Evolutionary conservation across 2,888 invertebrate species (phyloP), one percentile per base, ranked within the genome.

Genomic region (Agrypnus murinus): DNA sequence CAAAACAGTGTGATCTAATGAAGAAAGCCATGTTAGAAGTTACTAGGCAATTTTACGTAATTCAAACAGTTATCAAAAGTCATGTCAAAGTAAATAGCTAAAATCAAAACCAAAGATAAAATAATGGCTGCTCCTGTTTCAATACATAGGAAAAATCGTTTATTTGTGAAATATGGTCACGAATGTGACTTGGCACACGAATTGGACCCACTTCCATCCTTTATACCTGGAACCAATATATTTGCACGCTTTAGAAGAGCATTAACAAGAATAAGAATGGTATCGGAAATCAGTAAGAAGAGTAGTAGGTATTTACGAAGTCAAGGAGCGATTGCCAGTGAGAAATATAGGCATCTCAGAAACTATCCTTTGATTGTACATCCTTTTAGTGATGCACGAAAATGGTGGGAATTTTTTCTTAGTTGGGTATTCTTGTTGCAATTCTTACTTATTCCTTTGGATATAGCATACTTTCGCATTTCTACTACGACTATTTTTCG

Each of bases 311-410:
- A 80, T 69, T 78, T 86, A 10, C 80, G 83, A 10, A 86, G 86
- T 65, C 78, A 79, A 7, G 80, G 80, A 0, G 81, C 82, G 1
- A 80, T 86, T 17, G 81, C 81, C 69, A 80, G 78, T 43, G 86
- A 86, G 76, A 84, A 84, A 60, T 79, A 69, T 12, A 79, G 81
- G 12, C 86, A 86, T 50, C 72, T 85, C 1, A 76, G 77, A 25
- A 69, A 77, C 6, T 77, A 83, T 72, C 80, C 79, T 0, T 79
- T 78, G 15, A 84, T 84, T 78, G 81, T 86, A 58, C 85, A 86
- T 78, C 86, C 86, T 0, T 85, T 85, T n/a, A 86, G 86, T 72
- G 73, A 76, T 17, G 78, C 85, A 53, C 80, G 81, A 62, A 77
- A 79, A 53, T 81, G 71, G 73, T 86, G 86, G 86, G 79, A 84